Conservation (phyloP, 2,888 invertebrate genomes). For the Macrophya annulata region DNA sequence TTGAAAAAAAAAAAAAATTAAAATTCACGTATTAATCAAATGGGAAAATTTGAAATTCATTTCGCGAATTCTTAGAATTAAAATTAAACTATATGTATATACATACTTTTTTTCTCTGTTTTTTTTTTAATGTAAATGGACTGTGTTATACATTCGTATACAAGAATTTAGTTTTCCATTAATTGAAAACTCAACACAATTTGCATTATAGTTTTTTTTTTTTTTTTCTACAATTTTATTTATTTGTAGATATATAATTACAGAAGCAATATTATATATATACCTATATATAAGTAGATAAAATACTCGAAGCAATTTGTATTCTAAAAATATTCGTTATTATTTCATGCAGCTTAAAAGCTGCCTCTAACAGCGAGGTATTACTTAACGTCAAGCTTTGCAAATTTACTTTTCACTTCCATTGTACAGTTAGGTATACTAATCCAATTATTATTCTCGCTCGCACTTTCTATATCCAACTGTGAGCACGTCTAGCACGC, state of each 20-base stretch:
- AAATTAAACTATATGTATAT: no score
- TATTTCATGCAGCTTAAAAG: constrained; percentile 29
- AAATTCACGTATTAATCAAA: no score
- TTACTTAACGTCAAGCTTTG: constrained; percentile 28
- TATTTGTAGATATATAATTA: not conserved
- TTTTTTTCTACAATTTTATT: not conserved
- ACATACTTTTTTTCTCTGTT: no score
- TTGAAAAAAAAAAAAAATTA: no score
- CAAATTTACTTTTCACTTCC: constrained; percentile 47
- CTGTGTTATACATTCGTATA: no score
- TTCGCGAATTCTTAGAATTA: no score
- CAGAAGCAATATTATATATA: not conserved
- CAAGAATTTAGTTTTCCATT: no score
- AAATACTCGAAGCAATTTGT: not conserved
- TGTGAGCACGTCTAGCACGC: not conserved
- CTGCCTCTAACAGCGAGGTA: constrained; percentile 4
- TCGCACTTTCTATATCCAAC: constrained; percentile 4
- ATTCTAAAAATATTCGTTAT: constrained; percentile 29
- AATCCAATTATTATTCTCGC: constrained; percentile 35
- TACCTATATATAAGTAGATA: no score
- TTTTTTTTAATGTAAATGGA: no score
- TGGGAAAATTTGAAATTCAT: no score
- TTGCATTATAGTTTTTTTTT: no score
- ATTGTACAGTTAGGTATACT: constrained; percentile 21
- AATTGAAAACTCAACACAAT: no score